Percentiles rank a stretch among this genome's conserved stretches.
Conservation (phyloP, 1,140 invertebrate species). For the Caenorhabditis latens region DNA sequence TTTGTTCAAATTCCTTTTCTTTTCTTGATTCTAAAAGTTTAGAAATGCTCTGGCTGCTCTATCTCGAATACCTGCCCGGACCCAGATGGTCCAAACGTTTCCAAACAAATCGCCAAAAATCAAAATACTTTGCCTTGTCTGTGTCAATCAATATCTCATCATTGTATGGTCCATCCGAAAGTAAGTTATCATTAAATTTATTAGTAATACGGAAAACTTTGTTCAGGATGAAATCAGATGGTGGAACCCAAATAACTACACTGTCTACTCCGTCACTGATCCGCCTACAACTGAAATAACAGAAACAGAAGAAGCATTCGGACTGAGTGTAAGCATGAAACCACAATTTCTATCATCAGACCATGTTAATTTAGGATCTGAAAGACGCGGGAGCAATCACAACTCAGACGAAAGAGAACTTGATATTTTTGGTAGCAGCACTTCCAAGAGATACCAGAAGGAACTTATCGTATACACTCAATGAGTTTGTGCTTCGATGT, state of each 20-base stretch:
- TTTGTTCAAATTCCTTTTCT: constrained; percentile 16
- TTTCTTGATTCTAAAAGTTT: constrained; percentile 44
- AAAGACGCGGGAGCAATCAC: constrained; percentile 76
- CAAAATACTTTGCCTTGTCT: constrained; percentile 65
- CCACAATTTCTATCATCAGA: too few relatives aligned
- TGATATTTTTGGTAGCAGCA: constrained; percentile 77
- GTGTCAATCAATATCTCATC: constrained; percentile 75
- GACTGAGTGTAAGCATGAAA: constrained; percentile 66
- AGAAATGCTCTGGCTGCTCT: constrained; percentile 74
- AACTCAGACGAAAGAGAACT: constrained; percentile 76
- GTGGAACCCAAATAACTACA: constrained; percentile 78
- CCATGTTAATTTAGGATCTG: constrained; percentile 68
- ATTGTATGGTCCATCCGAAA: constrained; percentile 70
- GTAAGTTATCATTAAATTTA: not conserved
- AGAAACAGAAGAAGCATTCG: constrained; percentile 74
- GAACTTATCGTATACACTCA: constrained; percentile 74
- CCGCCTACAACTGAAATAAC: constrained; percentile 66
- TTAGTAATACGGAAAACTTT: not conserved
- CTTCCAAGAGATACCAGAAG: constrained; percentile 72
- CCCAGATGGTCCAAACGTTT: constrained; percentile 75
- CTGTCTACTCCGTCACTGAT: constrained; percentile 73
- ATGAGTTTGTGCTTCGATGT: constrained; percentile 77
- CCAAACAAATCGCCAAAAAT: constrained; percentile 66
- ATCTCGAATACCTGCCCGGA: constrained; percentile 76
- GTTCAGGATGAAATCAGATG: constrained; percentile 71